Base-by-base conservation (phyloP, 2,113 vertebrate genomes). In the Drymodes brunneopygia region DNA sequence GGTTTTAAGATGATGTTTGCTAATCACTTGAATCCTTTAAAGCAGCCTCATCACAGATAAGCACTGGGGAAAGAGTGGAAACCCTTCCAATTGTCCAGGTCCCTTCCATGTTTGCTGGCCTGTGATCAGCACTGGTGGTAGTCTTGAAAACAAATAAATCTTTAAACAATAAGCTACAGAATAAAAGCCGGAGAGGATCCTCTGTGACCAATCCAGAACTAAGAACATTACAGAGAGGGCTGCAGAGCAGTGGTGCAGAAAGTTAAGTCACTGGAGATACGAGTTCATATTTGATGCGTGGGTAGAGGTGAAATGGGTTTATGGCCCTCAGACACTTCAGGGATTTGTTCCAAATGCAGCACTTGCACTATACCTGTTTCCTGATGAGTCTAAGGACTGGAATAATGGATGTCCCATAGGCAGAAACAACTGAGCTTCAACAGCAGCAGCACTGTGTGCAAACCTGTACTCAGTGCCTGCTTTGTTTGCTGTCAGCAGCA, bases 231-330 rank as follows among this genome's bases (percentile, higher is more conserved):
- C 40, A 67, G 81, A 83, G 75, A 73, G 56, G 54, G 33, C 56
- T 62, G 71, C 35, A 64, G 90, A 44, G 35, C 0, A 2, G 47
- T 64, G 82, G 94, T 90, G 93, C 92, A 96, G 95, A 96, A 96
- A 94, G 75, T 72, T 56, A 54, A 83, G 82, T 74, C 82, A 11
- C 77, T 27, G 69, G 83, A 92, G 94, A 84, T 53, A 7, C 1
- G 40, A 67, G 80, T 79, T 97, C 93, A 92, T 95, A 84, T 97
- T 86, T 96, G 94, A 96, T 94, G 94, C 96, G 95, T 96, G 88
- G 73, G 25, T 93, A 81, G 94, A 96, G 94, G 85, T 92, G 86
- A 93, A 94, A 83, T 3, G 7, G 90, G 75, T 65, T 86, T 64
- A 40, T 1, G 7, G 90, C 45, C 82, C 90, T 90, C 88, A 74